Conservation (phyloP, 2,113 vertebrate genomes). For the Bungarus multicinctus region DNA sequence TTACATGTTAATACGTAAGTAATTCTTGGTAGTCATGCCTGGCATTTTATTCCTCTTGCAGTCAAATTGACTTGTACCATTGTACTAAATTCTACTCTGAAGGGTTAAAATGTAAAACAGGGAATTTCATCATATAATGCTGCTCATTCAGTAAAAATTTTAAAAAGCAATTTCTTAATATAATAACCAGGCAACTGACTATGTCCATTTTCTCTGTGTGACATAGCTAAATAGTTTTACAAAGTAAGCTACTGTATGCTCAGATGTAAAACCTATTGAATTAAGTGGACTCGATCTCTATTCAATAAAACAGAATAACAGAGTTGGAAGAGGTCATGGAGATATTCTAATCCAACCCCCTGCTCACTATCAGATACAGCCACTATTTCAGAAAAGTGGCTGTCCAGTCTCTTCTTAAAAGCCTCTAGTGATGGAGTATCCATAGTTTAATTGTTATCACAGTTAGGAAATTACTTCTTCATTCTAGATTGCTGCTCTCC, state of each 20-base stretch:
- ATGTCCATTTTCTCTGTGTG: neutral
- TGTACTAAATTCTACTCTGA: neutral
- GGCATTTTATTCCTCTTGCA: neutral
- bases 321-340: too few species aligned
- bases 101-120: neutral
- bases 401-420: neutral
- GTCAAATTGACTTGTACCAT: neutral
- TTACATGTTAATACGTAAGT: neutral
- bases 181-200: neutral
- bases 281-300: neutral
- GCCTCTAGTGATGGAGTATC: neutral
- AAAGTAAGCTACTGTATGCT: neutral
- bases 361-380: too few species aligned
- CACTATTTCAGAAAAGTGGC: neutral
- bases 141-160: neutral
- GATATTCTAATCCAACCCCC: too few species aligned
- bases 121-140: neutral
- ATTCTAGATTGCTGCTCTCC: neutral
- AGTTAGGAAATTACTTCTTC: neutral
- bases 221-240: neutral
- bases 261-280: neutral
- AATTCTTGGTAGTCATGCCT: neutral
- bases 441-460: neutral
- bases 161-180: fast-evolving
- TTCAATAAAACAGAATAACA: too few species aligned